A percentile compares a stretch with the other conserved stretches of the same genome.
phyloP scores from a whole-genome alignment of 2,113 vertebrate genomes.

The Callipepla californica region DNA sequence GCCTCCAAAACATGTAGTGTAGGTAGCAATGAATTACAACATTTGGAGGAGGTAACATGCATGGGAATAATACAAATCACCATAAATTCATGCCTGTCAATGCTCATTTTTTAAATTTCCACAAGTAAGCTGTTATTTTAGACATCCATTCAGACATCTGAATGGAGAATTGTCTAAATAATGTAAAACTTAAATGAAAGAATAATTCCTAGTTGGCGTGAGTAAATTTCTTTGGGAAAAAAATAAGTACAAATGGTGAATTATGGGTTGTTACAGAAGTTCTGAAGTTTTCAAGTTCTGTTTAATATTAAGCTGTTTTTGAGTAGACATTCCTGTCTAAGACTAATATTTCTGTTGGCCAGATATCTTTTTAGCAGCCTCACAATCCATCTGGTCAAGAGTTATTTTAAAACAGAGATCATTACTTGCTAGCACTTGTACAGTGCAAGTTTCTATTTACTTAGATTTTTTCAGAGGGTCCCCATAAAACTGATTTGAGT shows the following conservation, averaged over 20 bases:
- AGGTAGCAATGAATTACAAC: background rate
- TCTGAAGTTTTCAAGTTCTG: background rate
- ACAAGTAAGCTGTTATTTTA: background rate
- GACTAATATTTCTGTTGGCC: background rate
- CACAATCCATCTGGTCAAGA: background rate
- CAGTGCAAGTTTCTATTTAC: background rate
- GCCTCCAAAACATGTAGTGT: background rate
- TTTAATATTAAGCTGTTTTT: background rate
- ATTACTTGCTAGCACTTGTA: background rate
- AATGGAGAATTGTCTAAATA: background rate
- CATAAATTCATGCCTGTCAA: background rate
- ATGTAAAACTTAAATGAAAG: background rate
- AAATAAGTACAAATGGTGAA: background rate
- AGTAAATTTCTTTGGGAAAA: background rate
- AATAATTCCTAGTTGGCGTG: background rate
- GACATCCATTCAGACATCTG: background rate
- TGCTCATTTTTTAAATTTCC: background rate
- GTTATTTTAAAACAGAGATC: background rate
- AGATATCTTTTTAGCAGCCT: background rate
- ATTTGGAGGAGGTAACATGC: background rate
- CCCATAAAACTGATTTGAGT: fast-evolving
- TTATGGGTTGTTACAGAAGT: background rate
- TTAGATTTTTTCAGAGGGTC: background rate
- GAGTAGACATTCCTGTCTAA: background rate
- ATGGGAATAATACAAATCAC: background rate